Conservation (phyloP, 2,888 invertebrate genomes). For the Cataglyphis albicans region DNA sequence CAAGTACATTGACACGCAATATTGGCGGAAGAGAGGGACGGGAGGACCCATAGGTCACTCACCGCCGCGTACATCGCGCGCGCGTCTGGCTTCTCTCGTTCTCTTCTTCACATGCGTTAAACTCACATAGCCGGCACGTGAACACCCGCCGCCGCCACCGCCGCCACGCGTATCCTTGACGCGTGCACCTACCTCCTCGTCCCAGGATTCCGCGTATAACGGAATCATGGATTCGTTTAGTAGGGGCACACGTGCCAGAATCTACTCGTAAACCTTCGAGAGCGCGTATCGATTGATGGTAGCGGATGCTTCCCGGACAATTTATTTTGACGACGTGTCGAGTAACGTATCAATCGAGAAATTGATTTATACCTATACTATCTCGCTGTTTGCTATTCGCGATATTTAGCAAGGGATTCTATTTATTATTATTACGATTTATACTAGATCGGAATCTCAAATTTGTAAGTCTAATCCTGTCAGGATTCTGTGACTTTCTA, state of each 20-base stretch:
- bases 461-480: not conserved
- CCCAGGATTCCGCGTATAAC: constrained; percentile 67
- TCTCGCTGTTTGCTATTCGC: not conserved
- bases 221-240: constrained; percentile 62
- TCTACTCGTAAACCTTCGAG: constrained; percentile 29
- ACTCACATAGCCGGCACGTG: constrained; percentile 40
- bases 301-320: not conserved
- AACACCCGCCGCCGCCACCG: constrained; percentile 21
- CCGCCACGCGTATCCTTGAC: constrained; percentile 67
- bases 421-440: not conserved
- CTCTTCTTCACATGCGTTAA: constrained; percentile 47
- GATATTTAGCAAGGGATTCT: not conserved
- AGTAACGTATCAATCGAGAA: not conserved
- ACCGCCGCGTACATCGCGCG: constrained; percentile 67
- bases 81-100: constrained; percentile 30
- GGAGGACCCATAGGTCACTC: constrained; percentile 77
- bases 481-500: not conserved
- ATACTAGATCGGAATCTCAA: not conserved
- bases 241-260: constrained; percentile 66
- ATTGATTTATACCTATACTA: not conserved
- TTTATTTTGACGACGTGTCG: not conserved
- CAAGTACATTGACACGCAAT: constrained; percentile 78
- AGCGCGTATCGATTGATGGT: constrained; percentile 4
- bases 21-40: constrained; percentile 62
- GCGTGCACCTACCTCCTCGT: constrained; percentile 55